Percentiles rank a stretch among this genome's conserved stretches.
These are phyloP conservation scores for Vombatus ursinus DNA, from an alignment of 2,113 vertebrate species.

Conservation along the genomic window DNA sequence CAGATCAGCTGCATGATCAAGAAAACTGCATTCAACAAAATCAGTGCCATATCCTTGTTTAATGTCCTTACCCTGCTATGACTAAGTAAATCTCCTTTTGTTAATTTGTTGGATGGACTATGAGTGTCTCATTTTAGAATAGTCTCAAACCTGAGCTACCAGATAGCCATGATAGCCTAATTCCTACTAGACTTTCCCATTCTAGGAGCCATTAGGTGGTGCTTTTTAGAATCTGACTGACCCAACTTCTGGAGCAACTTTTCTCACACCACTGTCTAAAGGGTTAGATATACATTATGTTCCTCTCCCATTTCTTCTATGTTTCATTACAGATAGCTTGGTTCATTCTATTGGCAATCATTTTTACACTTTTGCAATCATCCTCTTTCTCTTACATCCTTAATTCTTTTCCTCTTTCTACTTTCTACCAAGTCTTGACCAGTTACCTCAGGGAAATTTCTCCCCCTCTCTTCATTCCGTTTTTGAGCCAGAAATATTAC, in stretches of 20 bases:
- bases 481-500: not conserved
- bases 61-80: not conserved
- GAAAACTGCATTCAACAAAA: not conserved
- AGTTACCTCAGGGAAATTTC: not conserved
- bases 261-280: not conserved
- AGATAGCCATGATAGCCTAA: not conserved
- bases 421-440: not conserved
- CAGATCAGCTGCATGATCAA: not conserved
- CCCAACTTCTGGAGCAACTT: not conserved
- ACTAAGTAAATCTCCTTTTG: not conserved
- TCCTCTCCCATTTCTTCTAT: not conserved
- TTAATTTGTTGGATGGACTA: not conserved
- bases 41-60: not conserved
- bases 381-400: not conserved
- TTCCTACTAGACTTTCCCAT: not conserved
- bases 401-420: not conserved
- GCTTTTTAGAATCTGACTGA: not conserved
- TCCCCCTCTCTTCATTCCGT: not conserved
- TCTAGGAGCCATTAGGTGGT: not conserved
- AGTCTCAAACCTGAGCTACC: not conserved
- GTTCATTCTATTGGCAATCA: not conserved
- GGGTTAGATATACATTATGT: accelerated
- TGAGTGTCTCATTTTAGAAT: not conserved
- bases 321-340: not conserved
- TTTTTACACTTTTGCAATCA: not conserved